Evolutionary conservation across 2,113 vertebrate genomes (phyloP).

Genomic region (Laticauda laticaudata): DNA sequence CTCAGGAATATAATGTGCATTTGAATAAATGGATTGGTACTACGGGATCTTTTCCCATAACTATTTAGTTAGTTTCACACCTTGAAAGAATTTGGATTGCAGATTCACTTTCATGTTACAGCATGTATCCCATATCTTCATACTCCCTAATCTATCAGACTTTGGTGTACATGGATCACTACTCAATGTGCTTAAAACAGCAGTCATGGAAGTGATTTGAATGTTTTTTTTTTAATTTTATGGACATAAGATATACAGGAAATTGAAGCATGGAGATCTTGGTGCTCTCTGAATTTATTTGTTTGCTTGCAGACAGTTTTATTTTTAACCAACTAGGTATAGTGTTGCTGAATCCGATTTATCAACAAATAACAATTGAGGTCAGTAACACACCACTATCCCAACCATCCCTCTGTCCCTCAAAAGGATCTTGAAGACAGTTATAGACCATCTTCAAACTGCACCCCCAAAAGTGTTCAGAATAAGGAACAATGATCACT

Average conservation of each 20-base stretch:
- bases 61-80: not conserved
- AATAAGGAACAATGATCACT: not conserved
- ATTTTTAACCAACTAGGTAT: not conserved
- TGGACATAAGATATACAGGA: not conserved
- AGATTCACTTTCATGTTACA: not conserved
- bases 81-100: not conserved
- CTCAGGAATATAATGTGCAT: constrained; percentile 13
- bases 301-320: not conserved
- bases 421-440: not conserved
- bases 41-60: constrained; percentile 31
- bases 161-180: not conserved
- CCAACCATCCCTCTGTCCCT: not conserved
- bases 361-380: not conserved
- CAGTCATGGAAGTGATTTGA: not conserved
- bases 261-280: not conserved
- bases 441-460: not conserved
- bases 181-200: not conserved
- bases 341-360: not conserved
- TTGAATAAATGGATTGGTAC: constrained; percentile 39
- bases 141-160: not conserved
- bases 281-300: not conserved
- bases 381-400: not conserved
- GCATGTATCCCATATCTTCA: not conserved
- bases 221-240: not conserved
- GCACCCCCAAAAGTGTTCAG: not conserved